A percentile compares a stretch with the other conserved stretches of the same genome.
Conservation (phyloP, 2,888 invertebrate species). For the Abscondita cerata region DNA sequence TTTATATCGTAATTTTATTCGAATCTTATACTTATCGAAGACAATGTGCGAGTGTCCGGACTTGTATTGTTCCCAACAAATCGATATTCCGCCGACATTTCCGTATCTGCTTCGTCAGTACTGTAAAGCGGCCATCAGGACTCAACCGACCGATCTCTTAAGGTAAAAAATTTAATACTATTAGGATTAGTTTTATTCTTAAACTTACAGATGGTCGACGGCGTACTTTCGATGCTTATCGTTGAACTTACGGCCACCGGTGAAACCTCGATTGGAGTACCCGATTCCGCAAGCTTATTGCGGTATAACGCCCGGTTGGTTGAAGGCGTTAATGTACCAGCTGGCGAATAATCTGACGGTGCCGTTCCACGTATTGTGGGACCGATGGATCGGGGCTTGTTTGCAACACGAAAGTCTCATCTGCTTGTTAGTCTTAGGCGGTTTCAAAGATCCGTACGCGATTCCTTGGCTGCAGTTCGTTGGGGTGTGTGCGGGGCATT, state of each 20-base stretch:
- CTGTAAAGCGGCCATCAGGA: constrained; percentile 90
- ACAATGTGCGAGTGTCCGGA: constrained; percentile 61
- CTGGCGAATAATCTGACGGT: constrained; percentile 61
- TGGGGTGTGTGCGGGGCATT: constrained; percentile 72
- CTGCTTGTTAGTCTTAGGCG: constrained; percentile 74
- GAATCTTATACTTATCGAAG: no score
- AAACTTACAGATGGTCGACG: constrained; percentile 78
- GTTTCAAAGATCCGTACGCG: constrained; percentile 66
- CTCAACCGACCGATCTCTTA: constrained; percentile 86
- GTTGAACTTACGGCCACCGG: constrained; percentile 79
- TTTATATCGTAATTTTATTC: no score
- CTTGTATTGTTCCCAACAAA: constrained; percentile 83
- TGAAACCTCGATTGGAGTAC: constrained; percentile 79
- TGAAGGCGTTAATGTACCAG: constrained; percentile 79
- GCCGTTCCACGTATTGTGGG: constrained; percentile 56
- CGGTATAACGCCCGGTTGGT: constrained; percentile 80
- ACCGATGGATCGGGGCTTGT: constrained; percentile 72
- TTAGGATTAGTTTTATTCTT: no score
- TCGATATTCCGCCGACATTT: constrained; percentile 81
- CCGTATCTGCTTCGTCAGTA: constrained; percentile 86
- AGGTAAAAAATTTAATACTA: no score
- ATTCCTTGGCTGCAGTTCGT: constrained; percentile 79
- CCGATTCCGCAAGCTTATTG: constrained; percentile 73
- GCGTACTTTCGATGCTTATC: constrained; percentile 83
- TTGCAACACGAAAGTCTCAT: constrained; percentile 68